A percentile compares a stretch with the other conserved stretches of the same genome.
phyloP scores from a whole-genome alignment of 2,797 vertebrate species.

The Poliocrania exsul region DNA sequence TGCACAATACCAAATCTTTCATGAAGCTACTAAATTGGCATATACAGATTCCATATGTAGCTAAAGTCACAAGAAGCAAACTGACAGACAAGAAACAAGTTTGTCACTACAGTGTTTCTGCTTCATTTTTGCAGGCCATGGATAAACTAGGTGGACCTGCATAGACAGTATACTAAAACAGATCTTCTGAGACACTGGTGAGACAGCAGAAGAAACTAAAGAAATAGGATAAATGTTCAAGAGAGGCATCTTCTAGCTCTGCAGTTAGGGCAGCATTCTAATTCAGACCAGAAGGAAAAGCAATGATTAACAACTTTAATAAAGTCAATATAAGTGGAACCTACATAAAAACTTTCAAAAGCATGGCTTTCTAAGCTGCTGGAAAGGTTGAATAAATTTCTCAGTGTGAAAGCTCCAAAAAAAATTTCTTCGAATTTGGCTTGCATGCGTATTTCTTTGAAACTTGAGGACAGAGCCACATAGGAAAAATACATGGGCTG shows the following conservation, averaged over 20 bases:
- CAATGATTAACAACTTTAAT: slow-evolving; percentile 47
- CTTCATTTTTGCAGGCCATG: neutral
- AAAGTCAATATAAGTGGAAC: slow-evolving; percentile 8
- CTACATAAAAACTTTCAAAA: slow-evolving; percentile 1
- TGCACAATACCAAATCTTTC: neutral
- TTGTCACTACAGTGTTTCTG: neutral
- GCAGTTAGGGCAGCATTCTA: neutral
- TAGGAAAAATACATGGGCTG: slow-evolving; percentile 31
- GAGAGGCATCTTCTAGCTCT: neutral
- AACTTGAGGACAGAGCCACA: slow-evolving; percentile 48
- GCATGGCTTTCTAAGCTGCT: slow-evolving; percentile 4
- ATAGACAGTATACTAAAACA: neutral
- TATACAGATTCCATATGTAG: neutral
- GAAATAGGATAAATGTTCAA: neutral
- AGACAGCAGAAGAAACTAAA: neutral
- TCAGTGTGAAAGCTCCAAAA: slow-evolving; percentile 40
- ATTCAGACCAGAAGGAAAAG: slow-evolving; percentile 42
- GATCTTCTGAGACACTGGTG: neutral
- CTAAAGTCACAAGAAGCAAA: neutral
- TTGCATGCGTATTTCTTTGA: slow-evolving; percentile 11
- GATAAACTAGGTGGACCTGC: neutral
- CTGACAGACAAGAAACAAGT: neutral
- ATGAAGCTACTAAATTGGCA: slow-evolving; percentile 29
- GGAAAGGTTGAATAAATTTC: slow-evolving; percentile 54
- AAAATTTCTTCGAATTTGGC: slow-evolving; percentile 27